Base-by-base conservation (phyloP, 2,888 invertebrate species). In the Bombylius discolor region DNA sequence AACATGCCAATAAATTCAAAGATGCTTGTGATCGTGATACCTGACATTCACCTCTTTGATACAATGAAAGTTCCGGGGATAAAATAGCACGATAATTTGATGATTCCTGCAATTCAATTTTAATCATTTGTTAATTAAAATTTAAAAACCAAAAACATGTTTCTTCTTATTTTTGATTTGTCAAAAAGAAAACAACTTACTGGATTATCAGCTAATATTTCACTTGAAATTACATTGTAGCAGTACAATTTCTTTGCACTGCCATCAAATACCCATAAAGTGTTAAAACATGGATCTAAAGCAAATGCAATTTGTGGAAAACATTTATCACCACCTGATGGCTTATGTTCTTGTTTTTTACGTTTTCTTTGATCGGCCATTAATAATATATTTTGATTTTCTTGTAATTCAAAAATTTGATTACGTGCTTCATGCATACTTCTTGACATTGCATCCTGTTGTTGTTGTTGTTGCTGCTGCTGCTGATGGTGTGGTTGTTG, bases 241-340 rank as follows among this genome's bases (percentile, higher is more conserved):
- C 90, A 89, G 64, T 92, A 77, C 44, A 80, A 70, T 51, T 76
- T 73, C 42, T 67, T 68, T 3, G 66, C 83, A 36, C 79, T 76
- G 0, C 85, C 83, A 69, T 86, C 82, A 64, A 85, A 97, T 64
- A 91, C 88, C 97, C 97, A 98, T 3, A 98, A 77, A 0, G 95
- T 87, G 73, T 96, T 92, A 73, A 94, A 95, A 53, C 88, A 78
- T 0, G 95, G 92, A 76, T 98, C 98, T 64, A 97, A 65, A 44
- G 73, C 67, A 56, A 74, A 73, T 7, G 74, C 70, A 34, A 73
- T 64, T 61, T 74, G 74, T 1, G 73, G 68, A 51, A 70, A 68
- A 32, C 65, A 63, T 52, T 68, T 69, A 6, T 71, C 70, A 6
- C 62, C 58, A 11, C 45, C 32, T 31, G 62, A 61, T 39, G 62